Evolutionary conservation across 2,888 invertebrate species (phyloP).

Genomic region (Pherbina coryleti): DNA sequence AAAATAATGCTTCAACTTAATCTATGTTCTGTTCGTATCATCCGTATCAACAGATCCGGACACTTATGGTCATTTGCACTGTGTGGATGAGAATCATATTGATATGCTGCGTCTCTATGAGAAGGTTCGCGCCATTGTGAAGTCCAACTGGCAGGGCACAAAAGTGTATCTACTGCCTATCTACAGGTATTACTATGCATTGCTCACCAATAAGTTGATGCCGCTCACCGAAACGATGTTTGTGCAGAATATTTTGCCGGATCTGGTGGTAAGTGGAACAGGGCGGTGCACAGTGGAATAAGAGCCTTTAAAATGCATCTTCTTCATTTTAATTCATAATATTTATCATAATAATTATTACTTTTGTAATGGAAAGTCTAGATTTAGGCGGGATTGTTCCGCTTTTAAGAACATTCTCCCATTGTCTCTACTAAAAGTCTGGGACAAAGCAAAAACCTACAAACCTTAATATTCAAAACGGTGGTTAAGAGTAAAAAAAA

Average conservation of each 20-base stretch:
- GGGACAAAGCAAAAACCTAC: too few relatives aligned
- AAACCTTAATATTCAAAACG: too few relatives aligned
- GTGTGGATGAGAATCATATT: slow-evolving; percentile 62
- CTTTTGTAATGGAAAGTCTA: too few relatives aligned
- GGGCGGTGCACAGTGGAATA: background rate
- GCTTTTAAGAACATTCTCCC: too few relatives aligned
- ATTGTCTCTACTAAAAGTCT: too few relatives aligned
- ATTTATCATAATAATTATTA: too few relatives aligned
- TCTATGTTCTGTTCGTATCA: background rate
- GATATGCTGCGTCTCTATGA: slow-evolving; percentile 64
- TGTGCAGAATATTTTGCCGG: slow-evolving; percentile 62
- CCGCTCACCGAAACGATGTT: slow-evolving; percentile 66
- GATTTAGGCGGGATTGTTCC: too few relatives aligned
- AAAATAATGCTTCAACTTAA: background rate
- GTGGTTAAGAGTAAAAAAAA: too few relatives aligned
- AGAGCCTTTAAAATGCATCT: too few relatives aligned
- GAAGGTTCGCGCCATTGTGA: slow-evolving; percentile 62
- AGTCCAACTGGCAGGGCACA: slow-evolving; percentile 65
- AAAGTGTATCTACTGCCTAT: slow-evolving; percentile 67
- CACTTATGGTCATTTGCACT: slow-evolving; percentile 60
- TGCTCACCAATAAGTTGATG: slow-evolving; percentile 63
- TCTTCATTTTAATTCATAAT: too few relatives aligned
- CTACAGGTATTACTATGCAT: slow-evolving; percentile 66
- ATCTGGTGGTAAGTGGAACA: slow-evolving; percentile 59
- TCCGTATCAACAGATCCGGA: slow-evolving; percentile 55